Conservation (phyloP, 2,113 vertebrate genomes). For the Pachyramphus minor region DNA sequence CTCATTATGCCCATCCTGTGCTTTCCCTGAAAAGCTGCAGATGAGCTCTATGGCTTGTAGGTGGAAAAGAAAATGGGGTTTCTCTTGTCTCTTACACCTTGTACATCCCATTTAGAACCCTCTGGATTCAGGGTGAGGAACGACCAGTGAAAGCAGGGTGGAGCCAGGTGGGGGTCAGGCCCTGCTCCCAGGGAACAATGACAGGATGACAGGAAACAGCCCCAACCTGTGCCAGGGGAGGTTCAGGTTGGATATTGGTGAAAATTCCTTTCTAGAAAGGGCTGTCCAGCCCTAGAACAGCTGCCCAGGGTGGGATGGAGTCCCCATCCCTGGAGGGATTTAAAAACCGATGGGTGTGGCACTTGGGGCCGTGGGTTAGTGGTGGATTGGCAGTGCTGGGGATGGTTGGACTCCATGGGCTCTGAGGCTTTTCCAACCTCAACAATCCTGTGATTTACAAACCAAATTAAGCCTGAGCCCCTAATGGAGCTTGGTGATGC, state of each 20-base stretch:
- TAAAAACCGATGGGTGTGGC: neutral
- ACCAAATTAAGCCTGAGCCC: rapidly evolving
- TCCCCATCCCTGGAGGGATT: rapidly evolving
- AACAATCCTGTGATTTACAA: neutral
- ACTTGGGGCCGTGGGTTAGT: rapidly evolving
- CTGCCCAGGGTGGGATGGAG: neutral
- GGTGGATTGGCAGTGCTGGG: neutral
- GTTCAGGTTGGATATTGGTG: rapidly evolving
- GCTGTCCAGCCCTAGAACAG: neutral
- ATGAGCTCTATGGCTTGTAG: neutral
- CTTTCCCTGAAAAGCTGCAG: neutral
- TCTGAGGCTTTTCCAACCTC: neutral
- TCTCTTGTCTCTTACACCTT: neutral
- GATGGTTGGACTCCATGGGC: rapidly evolving
- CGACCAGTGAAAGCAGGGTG: neutral
- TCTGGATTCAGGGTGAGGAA: neutral
- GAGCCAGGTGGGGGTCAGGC: rapidly evolving
- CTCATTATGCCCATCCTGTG: neutral
- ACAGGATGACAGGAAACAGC: neutral
- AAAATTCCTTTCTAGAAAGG: neutral
- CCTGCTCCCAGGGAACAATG: neutral
- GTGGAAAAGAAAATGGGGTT: neutral
- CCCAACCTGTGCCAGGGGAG: neutral
- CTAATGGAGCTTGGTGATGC: rapidly evolving
- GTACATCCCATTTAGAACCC: neutral